phyloP scores from a whole-genome alignment of 1,140 invertebrate species.

The Chelonus insularis region DNA sequence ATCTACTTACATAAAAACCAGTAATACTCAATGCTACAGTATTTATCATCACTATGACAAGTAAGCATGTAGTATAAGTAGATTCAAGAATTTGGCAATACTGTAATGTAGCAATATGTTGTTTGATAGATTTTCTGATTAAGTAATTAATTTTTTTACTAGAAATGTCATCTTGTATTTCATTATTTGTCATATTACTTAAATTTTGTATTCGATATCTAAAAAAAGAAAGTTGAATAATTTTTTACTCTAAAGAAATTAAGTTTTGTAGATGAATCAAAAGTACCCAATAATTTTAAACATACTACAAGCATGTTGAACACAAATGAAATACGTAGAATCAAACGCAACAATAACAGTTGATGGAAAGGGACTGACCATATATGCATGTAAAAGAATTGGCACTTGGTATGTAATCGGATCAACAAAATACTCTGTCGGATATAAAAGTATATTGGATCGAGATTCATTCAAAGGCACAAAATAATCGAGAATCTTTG shows the following conservation, averaged over 20 bases:
- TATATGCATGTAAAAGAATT: constrained; percentile 29
- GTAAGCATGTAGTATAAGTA: background rate
- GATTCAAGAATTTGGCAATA: constrained; percentile 6
- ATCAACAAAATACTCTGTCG: constrained; percentile 30
- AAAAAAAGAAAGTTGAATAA: background rate
- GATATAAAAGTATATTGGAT: constrained; percentile 17
- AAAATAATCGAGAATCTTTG: constrained; percentile 26
- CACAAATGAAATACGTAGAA: constrained; percentile 19
- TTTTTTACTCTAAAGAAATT: background rate
- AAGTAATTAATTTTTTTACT: background rate
- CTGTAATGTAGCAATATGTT: background rate
- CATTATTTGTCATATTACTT: background rate
- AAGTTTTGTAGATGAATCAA: constrained; percentile 1
- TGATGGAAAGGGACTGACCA: constrained; percentile 13
- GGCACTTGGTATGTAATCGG: constrained; percentile 16
- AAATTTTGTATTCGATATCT: too few species aligned
- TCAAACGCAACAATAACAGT: constrained; percentile 21
- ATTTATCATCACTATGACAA: background rate
- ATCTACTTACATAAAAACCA: constrained; percentile 15
- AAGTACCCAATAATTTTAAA: constrained; percentile 24
- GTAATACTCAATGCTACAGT: constrained; percentile 16
- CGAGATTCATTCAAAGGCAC: constrained; percentile 28
- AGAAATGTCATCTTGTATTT: background rate
- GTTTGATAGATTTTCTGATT: background rate
- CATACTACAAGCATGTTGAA: constrained; percentile 28